A percentile compares a stretch with the other conserved stretches of the same genome.
These are phyloP conservation scores for Acanthurus lineatus DNA, from an alignment of 2,797 vertebrate species.

Conservation along the genomic window DNA sequence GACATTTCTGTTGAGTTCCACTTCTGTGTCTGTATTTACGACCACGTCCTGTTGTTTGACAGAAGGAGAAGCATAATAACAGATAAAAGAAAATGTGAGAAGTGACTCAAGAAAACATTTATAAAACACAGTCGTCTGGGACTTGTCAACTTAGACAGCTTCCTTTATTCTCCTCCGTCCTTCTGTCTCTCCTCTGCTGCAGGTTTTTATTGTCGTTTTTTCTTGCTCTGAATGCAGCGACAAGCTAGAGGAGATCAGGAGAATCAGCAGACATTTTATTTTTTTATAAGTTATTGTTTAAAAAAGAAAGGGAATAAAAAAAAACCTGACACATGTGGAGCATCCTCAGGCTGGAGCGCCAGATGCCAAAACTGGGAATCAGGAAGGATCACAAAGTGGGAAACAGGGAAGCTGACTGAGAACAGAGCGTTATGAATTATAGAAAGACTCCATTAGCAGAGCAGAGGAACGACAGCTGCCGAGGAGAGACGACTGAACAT, in stretches of 20 bases:
- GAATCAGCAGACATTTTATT: neutral
- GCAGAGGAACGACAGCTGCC: slow-evolving; percentile 30
- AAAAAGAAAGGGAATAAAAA: neutral
- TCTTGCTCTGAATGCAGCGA: neutral
- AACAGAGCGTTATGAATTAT: slow-evolving; percentile 72
- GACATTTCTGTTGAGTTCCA: too few species aligned
- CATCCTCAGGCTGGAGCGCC: slow-evolving; percentile 13
- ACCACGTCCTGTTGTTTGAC: neutral
- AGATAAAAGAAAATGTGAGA: slow-evolving; percentile 1
- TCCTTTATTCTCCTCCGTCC: neutral
- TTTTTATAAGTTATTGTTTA: neutral
- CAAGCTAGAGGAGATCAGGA: neutral
- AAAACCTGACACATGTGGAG: neutral
- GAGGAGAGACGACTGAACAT: neutral
- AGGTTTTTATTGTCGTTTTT: neutral
- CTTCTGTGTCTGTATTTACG: too few species aligned
- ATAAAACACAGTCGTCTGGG: neutral
- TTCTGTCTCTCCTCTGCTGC: neutral
- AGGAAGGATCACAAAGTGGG: slow-evolving; percentile 31
- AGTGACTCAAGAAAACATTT: neutral
- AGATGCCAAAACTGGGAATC: slow-evolving; percentile 20
- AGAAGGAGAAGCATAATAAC: neutral
- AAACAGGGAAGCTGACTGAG: slow-evolving; percentile 34
- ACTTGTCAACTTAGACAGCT: neutral
- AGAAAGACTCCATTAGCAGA: slow-evolving; percentile 63